phyloP scores from a whole-genome alignment of 2,797 vertebrate species.

The Tokudaia muenninki region DNA sequence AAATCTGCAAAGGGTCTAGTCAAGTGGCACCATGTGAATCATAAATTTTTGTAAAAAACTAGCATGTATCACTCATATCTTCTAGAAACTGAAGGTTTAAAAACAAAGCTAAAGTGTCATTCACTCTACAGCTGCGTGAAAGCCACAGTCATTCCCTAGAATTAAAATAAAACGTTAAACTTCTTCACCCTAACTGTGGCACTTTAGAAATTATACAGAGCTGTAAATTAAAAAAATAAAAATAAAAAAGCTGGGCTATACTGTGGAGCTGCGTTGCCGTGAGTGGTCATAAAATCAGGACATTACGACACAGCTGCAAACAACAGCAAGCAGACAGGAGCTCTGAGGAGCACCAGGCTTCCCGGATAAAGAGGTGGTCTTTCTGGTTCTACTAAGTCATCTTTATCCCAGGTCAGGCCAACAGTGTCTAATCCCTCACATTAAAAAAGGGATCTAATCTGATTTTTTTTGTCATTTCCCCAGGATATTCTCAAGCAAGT shows the following conservation, averaged over 20 bases:
- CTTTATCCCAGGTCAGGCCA: background rate
- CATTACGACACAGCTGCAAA: background rate
- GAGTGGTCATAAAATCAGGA: background rate
- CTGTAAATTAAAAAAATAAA: background rate
- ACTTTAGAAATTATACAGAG: background rate
- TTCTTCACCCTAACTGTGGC: background rate
- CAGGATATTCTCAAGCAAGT: background rate
- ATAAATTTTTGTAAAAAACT: background rate
- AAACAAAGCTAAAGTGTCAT: background rate
- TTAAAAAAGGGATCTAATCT: background rate
- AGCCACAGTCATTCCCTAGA: background rate
- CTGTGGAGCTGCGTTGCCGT: background rate
- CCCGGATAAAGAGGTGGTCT: background rate
- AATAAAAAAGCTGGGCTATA: background rate
- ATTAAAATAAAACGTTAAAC: background rate
- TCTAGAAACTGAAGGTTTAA: constrained; percentile 10
- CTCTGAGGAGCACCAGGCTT: background rate
- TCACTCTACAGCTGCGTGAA: background rate
- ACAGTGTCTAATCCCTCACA: background rate
- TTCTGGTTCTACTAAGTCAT: background rate
- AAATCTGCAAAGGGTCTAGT: background rate
- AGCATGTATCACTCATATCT: background rate
- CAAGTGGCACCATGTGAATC: background rate
- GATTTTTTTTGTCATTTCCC: background rate
- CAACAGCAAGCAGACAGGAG: background rate